Base-by-base conservation (phyloP, 1,140 invertebrate species). In the Cryptotermes secundus region DNA sequence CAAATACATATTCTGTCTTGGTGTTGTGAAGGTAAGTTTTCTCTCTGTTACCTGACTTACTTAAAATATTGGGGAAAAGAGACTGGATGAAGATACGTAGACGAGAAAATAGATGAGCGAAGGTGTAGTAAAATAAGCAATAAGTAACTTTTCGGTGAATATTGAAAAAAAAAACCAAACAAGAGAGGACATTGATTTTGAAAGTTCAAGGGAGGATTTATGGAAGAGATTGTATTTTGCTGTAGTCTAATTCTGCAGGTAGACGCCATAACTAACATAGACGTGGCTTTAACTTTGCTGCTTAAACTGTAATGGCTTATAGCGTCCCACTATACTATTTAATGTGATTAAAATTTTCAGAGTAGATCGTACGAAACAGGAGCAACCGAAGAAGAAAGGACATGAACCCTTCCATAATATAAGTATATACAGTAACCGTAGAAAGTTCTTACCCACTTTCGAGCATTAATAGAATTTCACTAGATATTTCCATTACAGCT, bases 151-250 rank as follows among this genome's bases (percentile, higher is more conserved):
- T 26, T 10, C 59, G 14, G 59, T 72, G 59, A 65, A 72, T 31
- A 72, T 31, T 7, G 26, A 3, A 72, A 72, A 14, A 59, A n/a
- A 59, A n/a, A 72, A 72, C 26, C 31, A 31, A 72, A 72, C 26
- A 72, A 72, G 59, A 26, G n/a, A 72, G 14, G 59, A 72, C 59
- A n/a, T 31, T 72, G 59, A 72, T 72, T 72, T 72, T 72, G 59
- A 72, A 72, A 72, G 26, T 72, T 72, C 26, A 26, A 72, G 16
- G 16, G 16, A 49, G 45, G 45, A 16, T n/a, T 26, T 31, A 26
- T 7, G 9, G 31, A 72, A 6, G 9, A 72, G 31, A 72, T 72
- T 31, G 16, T 49, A 49, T 49, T 49, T 49, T 49, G 45, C 45
- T 19, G 45, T 22, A 49, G 45, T 31, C 59, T 16, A 31, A 26